A percentile compares a stretch with the other conserved stretches of the same genome.
Evolutionary conservation across 2,797 vertebrate species (phyloP).

Genomic region (Sciurus carolinensis): DNA sequence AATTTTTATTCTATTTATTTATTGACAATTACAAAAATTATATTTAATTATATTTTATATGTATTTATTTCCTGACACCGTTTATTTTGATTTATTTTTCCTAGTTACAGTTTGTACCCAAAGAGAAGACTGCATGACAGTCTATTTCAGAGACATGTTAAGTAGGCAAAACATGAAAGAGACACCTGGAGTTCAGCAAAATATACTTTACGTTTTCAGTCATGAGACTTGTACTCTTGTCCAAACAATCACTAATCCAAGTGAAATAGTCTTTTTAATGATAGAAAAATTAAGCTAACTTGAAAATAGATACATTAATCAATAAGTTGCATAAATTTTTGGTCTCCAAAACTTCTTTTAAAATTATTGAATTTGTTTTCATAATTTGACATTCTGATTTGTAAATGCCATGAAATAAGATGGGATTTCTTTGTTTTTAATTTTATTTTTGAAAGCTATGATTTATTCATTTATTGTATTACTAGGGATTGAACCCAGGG

Average conservation of each 20-base stretch:
- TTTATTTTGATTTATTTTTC: slow-evolving; percentile 46
- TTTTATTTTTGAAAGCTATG: background rate
- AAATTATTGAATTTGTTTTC: slow-evolving; percentile 23
- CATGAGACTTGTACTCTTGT: background rate
- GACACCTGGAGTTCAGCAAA: background rate
- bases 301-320: background rate
- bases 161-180: background rate
- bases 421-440: background rate
- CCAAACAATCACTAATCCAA: background rate
- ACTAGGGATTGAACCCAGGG: background rate
- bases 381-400: background rate
- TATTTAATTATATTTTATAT: background rate
- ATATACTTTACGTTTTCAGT: slow-evolving; percentile 26
- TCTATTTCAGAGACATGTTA: background rate
- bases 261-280: background rate
- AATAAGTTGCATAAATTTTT: slow-evolving; percentile 10
- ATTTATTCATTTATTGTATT: too few relatives aligned
- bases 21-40: slow-evolving; percentile 15
- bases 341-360: background rate
- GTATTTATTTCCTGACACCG: background rate
- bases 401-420: background rate
- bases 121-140: background rate
- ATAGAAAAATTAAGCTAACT: slow-evolving; percentile 30
- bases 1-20: slow-evolving; percentile 38
- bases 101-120: background rate